Base-by-base conservation (phyloP, 2,888 invertebrate species). In the Chrysomela aeneicollis region DNA sequence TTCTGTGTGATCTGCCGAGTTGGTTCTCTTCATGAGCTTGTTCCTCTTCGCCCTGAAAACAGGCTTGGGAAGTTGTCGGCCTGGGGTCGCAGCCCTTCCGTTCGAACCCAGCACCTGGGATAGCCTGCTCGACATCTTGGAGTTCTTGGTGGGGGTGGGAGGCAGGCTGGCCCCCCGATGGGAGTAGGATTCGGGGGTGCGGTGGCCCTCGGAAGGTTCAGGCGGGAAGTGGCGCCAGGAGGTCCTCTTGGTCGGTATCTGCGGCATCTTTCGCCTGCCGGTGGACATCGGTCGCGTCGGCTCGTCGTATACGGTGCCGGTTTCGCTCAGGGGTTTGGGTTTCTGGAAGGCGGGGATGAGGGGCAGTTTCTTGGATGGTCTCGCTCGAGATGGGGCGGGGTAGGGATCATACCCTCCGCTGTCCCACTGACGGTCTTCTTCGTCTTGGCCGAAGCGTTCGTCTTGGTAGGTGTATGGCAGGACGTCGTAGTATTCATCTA, bases 371-470 rank as follows among this genome's bases (percentile, higher is more conserved):
- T 80, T 75, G 58, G 74, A 74, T n/a, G 71, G 62, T 60, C 75
- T 76, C 51, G 66, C 62, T 51, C 61, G 68, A 2, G 73, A 22
- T 49, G 74, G 74, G 15, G 70, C 68, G 21, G 69, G 68, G 59
- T 79, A 82, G 5, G 63, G 52, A 32, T 67, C 70, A 58, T 61
- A 86, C 81, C 91, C 90, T 77, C 90, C 90, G 49, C 89, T 88
- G 75, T 91, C 91, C 91, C 91, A 92, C 75, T 90, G 90, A 9
- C 89, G 84, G 73, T 90, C 88, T 77, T 90, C 90, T 64, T 91
- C 90, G 67, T 87, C 86, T 75, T 86, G 85, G 49, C 86, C 87
- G 75, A 87, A 87, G 65, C 87, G 75, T 63, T 83, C 85, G 66
- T 88, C 84, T 79, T 89, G 89, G 79, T 87, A 89, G 58, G 87